A percentile compares a stretch with the other conserved stretches of the same genome.
Conservation (phyloP, 2,888 invertebrate species). For the Willowsia nigromaculata region DNA sequence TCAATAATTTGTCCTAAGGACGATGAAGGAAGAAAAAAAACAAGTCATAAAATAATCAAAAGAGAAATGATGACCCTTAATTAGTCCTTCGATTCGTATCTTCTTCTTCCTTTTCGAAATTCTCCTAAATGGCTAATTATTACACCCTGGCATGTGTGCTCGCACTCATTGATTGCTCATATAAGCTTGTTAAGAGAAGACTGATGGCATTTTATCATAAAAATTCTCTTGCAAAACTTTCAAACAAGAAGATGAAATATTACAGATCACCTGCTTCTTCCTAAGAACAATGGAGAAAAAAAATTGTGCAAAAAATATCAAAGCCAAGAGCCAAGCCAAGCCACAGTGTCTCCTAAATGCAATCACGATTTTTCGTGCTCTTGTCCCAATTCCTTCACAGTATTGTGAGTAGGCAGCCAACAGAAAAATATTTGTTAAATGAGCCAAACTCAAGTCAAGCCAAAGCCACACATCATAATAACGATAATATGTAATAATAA, state of each 20-base stretch:
- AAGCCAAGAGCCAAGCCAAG: too few species aligned
- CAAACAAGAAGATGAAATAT: not conserved
- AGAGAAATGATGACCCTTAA: not conserved
- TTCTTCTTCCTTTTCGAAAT: not conserved
- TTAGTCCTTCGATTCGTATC: not conserved
- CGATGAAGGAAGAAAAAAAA: too few species aligned
- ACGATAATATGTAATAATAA: too few species aligned
- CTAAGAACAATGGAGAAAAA: not conserved
- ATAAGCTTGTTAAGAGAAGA: not conserved
- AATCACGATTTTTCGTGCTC: constrained; percentile 38
- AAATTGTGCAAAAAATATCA: not conserved
- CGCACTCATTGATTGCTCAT: not conserved
- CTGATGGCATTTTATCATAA: not conserved
- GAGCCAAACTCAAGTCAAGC: not conserved
- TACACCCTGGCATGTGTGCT: not conserved
- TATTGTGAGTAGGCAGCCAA: not conserved
- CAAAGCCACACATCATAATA: too few species aligned
- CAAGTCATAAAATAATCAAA: constrained; percentile 28
- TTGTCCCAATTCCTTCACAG: constrained; percentile 21
- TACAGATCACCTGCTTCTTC: not conserved
- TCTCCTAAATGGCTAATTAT: not conserved
- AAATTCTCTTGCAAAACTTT: not conserved
- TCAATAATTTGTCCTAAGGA: not conserved
- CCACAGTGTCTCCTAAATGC: not conserved
- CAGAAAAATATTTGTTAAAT: not conserved